These are phyloP conservation scores for Nyctalus aviator DNA, from an alignment of 2,797 vertebrate genomes.

Conservation along the genomic window DNA sequence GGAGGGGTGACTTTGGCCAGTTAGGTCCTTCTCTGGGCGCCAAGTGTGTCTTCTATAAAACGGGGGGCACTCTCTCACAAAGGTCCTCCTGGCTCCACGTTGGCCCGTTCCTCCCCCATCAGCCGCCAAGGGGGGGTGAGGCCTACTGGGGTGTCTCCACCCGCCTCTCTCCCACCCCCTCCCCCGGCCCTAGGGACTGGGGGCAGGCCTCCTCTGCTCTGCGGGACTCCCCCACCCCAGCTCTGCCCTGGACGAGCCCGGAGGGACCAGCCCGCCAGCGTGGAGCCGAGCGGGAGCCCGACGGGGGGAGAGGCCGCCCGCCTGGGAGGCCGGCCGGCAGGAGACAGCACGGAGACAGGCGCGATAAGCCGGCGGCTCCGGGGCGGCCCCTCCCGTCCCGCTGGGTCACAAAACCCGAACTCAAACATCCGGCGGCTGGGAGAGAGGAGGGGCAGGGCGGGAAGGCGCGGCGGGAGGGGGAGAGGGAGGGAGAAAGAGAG, in stretches of 20 bases:
- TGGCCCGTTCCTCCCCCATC: not conserved
- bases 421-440: slow-evolving; percentile 68
- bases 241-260: slow-evolving; percentile 34
- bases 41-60: slow-evolving; percentile 72
- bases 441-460: not conserved
- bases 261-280: slow-evolving; percentile 68
- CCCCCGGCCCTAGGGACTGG: not conserved
- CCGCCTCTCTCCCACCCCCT: not conserved
- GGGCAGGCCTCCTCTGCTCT: not conserved
- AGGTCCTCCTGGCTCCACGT: not conserved
- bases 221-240: not conserved
- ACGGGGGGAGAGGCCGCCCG: slow-evolving; percentile 84
- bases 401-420: slow-evolving; percentile 31
- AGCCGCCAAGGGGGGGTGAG: not conserved
- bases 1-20: slow-evolving; percentile 52
- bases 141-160: not conserved
- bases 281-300: slow-evolving; percentile 65
- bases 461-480: not conserved
- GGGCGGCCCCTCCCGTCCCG: slow-evolving; percentile 78
- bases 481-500: too few relatives aligned
- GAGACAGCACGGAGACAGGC: slow-evolving; percentile 87
- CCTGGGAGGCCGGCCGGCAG: slow-evolving; percentile 86
- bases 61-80: not conserved
- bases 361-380: slow-evolving; percentile 86
- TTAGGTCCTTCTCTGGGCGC: slow-evolving; percentile 63